Evolutionary conservation across 2,797 vertebrate genomes (phyloP), one percentile per base, ranked within the genome.

Genomic region (Catharus ustulatus): DNA sequence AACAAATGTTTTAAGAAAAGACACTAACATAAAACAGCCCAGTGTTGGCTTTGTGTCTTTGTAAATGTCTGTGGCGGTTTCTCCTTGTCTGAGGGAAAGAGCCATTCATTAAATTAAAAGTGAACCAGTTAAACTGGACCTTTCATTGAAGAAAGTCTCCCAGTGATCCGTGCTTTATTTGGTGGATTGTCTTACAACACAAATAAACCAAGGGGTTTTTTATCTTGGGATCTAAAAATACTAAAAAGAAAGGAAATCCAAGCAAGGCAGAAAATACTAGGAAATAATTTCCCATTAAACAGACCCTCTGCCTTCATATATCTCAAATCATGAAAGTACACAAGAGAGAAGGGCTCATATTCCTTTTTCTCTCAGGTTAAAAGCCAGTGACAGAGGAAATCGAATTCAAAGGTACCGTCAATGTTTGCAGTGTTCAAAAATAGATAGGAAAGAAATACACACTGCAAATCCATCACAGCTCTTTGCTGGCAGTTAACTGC

Each of bases 201-300:
- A 97, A 97, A 97, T 97, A 97, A 97, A 96, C 91, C 40, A 54
- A 94, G 51, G 32, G n/a, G 2, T 67, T 96, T 96, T 84, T 95
- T 97, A 97, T 97, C 95, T 96, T 94, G 68, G 94, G 81, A 96
- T 97, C 97, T 97, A 97, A 97, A 97, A 97, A 97, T 97, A 97
- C 92, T 85, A 86, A 94, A 95, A 97, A 97, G 94, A 97, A 97
- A 98, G 96, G 96, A 97, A 97, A 96, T 94, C 73, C 71, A 92
- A 66, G 91, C 95, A 95, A 92, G 87, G 59, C 75, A 95, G 93
- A 96, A 97, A 97, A 97, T 94, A 94, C 82, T 78, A 95, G 93
- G 94, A 96, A 97, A 96, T 95, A 81, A 95, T 95, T 96, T 93
- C 91, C 85, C 88, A 94, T 92, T 93, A 94, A 95, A 74, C 73